These are phyloP conservation scores for Betta splendens DNA, from an alignment of 2,797 vertebrate species.

Conservation along the genomic window DNA sequence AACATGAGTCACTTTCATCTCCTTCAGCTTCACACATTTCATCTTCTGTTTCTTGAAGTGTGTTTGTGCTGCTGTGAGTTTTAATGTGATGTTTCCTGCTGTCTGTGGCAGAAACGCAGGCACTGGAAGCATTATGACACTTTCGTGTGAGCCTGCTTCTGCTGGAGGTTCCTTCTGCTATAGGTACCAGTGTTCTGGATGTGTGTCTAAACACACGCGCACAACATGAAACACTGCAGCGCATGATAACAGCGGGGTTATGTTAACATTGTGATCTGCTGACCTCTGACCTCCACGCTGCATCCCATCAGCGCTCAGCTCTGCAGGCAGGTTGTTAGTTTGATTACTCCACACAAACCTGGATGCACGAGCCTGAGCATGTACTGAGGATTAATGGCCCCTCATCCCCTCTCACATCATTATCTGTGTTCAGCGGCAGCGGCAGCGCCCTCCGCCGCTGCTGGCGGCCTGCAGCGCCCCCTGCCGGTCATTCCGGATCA, in stretches of 20 bases:
- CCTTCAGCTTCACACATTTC: neutral
- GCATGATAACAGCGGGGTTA: neutral
- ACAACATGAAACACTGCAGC: neutral
- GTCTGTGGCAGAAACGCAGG: too few species aligned
- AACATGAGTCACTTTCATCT: slow-evolving; percentile 7
- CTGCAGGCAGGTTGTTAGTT: slow-evolving; percentile 48
- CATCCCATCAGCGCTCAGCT: slow-evolving; percentile 47
- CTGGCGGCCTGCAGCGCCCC: slow-evolving; percentile 40
- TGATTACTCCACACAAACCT: slow-evolving; percentile 61
- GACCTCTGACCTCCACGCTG: slow-evolving; percentile 46
- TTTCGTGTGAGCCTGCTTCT: too few species aligned
- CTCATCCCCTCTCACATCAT: slow-evolving; percentile 48
- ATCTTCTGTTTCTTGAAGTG: too few species aligned
- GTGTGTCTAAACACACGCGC: too few species aligned
- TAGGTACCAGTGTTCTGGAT: too few species aligned
- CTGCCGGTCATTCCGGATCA: slow-evolving; percentile 27
- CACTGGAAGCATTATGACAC: too few species aligned
- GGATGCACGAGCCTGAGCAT: slow-evolving; percentile 25
- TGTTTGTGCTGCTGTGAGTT: too few species aligned
- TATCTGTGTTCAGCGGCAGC: slow-evolving; percentile 25
- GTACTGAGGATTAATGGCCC: slow-evolving; percentile 43
- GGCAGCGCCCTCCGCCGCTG: slow-evolving; percentile 6
- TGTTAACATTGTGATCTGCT: slow-evolving; percentile 2
- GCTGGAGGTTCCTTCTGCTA: too few species aligned
- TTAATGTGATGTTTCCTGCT: too few species aligned